phyloP scores from a whole-genome alignment of 2,797 vertebrate species.

The Linurgus olivaceus region DNA sequence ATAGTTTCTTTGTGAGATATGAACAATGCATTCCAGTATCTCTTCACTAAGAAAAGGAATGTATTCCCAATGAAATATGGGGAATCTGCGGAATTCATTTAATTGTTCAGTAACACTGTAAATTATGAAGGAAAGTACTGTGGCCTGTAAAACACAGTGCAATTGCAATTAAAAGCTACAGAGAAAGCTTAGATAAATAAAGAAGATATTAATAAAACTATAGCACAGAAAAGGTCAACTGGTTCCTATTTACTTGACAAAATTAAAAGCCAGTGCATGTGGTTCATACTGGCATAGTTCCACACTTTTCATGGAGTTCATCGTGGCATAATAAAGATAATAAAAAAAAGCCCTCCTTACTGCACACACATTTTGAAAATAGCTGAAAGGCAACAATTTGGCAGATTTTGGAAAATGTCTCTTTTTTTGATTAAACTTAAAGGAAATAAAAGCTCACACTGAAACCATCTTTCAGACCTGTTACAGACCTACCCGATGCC shows the following conservation, averaged over 20 bases:
- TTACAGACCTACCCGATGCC: not conserved
- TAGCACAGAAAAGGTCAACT: not conserved
- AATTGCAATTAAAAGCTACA: slow-evolving; percentile 31
- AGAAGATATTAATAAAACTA: slow-evolving; percentile 1
- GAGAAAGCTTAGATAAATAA: slow-evolving; percentile 36
- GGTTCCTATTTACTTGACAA: slow-evolving; percentile 8
- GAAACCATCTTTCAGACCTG: not conserved
- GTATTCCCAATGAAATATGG: not conserved
- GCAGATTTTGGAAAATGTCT: not conserved
- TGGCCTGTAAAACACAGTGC: not conserved
- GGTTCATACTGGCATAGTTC: not conserved
- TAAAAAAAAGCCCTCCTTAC: not conserved
- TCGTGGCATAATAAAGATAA: not conserved
- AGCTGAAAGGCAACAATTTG: not conserved
- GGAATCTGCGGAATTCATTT: not conserved
- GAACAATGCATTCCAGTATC: not conserved
- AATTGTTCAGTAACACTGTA: not conserved
- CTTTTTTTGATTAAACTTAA: not conserved
- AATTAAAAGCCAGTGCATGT: not conserved
- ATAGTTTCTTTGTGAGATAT: not conserved
- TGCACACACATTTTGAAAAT: not conserved
- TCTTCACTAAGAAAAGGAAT: not conserved
- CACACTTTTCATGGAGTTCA: not conserved
- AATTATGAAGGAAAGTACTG: not conserved
- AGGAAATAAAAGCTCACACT: not conserved